Evolutionary conservation across 2,888 invertebrate species (phyloP).

Genomic region (Meloe dianella): DNA sequence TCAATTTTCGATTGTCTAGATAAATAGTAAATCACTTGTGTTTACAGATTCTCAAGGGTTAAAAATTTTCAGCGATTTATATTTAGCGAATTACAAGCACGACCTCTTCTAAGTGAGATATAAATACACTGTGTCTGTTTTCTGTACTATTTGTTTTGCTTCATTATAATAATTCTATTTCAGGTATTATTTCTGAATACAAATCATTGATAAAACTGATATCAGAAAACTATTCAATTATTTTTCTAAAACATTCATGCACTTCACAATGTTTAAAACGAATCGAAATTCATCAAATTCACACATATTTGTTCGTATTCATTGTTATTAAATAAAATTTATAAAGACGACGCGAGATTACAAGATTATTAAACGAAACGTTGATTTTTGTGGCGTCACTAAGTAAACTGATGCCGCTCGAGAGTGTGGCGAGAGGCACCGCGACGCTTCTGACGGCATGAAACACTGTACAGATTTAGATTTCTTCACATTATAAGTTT

Average conservation of each 20-base stretch:
- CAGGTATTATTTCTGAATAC: constrained; percentile 36
- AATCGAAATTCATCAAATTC: neutral
- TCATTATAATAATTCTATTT: constrained; percentile 47
- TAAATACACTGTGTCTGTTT: constrained; percentile 49
- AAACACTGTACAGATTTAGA: constrained; percentile 43
- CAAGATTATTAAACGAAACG: constrained; percentile 14
- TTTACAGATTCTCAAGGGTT: constrained; percentile 48
- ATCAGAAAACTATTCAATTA: neutral
- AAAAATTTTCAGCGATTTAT: constrained; percentile 50
- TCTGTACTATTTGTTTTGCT: constrained; percentile 48
- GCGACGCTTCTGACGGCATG: constrained; percentile 38
- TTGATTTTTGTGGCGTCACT: constrained; percentile 29
- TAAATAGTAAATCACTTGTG: constrained; percentile 16
- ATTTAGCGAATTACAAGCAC: constrained; percentile 50
- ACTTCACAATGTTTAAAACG: neutral
- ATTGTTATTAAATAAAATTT: neutral
- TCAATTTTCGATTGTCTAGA: constrained; percentile 6
- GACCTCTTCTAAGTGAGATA: constrained; percentile 52
- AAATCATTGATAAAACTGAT: constrained; percentile 7
- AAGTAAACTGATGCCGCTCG: constrained; percentile 28
- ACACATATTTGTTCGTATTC: neutral
- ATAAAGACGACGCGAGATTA: neutral
- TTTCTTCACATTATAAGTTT: constrained; percentile 33
- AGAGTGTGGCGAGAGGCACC: constrained; percentile 36
- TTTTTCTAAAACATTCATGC: neutral